Conservation (phyloP, 2,888 invertebrate species). For the Camponotus fellah region DNA sequence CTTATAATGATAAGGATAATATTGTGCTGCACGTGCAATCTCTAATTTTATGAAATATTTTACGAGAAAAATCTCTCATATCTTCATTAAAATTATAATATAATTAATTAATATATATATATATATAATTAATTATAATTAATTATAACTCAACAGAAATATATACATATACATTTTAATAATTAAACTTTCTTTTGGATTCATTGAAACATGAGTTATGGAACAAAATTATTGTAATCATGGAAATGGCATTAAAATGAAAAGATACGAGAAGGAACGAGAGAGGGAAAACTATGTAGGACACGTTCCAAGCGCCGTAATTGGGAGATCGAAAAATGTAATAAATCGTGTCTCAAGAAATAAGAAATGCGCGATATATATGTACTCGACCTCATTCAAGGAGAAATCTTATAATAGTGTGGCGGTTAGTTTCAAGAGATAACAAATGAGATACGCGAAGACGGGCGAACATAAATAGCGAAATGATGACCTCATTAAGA, state of each 20-base stretch:
- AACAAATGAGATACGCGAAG: conserved; percentile 29
- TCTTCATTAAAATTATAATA: not conserved
- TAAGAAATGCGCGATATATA: conserved; percentile 10
- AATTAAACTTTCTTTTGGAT: not conserved
- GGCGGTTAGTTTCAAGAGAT: conserved; percentile 1
- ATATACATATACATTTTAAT: not conserved
- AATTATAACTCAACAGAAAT: not conserved
- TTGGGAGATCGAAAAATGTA: conserved; percentile 37
- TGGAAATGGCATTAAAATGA: conserved; percentile 22
- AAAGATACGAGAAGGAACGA: not conserved
- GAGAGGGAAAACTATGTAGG: not conserved
- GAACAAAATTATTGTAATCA: not conserved
- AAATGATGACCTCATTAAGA: conserved; percentile 38
- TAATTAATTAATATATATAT: no score
- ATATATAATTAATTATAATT: no score
- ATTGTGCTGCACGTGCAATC: not conserved
- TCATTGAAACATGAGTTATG: not conserved
- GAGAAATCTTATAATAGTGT: conserved; percentile 16
- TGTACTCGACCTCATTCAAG: conserved; percentile 4
- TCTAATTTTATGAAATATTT: conserved; percentile 3
- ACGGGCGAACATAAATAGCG: conserved; percentile 9
- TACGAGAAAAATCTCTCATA: no score
- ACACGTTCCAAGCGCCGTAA: conserved; percentile 18
- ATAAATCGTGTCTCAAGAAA: conserved; percentile 29
- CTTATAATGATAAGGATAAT: not conserved